Percentiles rank a stretch among this genome's conserved stretches.
Conservation (phyloP, 2,888 invertebrate genomes). For the Cataglyphis altisquamis region DNA sequence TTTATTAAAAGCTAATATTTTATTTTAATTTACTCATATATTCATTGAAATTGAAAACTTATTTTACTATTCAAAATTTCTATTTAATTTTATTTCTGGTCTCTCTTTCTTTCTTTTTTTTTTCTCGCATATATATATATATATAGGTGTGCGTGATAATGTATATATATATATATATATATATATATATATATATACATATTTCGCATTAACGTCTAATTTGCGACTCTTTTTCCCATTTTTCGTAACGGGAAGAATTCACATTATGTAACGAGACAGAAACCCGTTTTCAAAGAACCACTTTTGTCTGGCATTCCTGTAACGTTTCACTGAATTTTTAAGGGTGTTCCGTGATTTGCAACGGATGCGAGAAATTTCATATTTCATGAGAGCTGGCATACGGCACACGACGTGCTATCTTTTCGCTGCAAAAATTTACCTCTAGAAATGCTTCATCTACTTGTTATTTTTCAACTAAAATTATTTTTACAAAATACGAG, state of each 20-base stretch:
- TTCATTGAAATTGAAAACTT: not conserved
- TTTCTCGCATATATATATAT: too few relatives aligned
- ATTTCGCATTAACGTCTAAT: not conserved
- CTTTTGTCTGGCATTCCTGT: constrained; percentile 42
- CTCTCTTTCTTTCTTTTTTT: too few relatives aligned
- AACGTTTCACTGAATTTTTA: constrained; percentile 52
- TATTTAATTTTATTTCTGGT: not conserved
- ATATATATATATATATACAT: too few relatives aligned
- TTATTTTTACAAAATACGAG: constrained; percentile 58
- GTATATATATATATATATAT: too few relatives aligned
- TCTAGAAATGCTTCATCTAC: constrained; percentile 48
- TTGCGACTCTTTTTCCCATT: constrained; percentile 19
- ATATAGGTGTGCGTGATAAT: too few relatives aligned
- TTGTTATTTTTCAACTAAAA: constrained; percentile 26
- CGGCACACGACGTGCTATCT: constrained; percentile 30
- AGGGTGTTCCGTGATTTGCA: constrained; percentile 52
- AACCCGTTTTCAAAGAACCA: constrained; percentile 36
- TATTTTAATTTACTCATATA: not conserved
- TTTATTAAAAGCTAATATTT: not conserved
- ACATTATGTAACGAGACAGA: constrained; percentile 37
- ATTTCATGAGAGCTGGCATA: constrained; percentile 46
- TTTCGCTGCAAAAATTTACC: constrained; percentile 42
- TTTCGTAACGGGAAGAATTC: constrained; percentile 28
- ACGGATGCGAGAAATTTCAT: constrained; percentile 57
- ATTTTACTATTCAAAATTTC: not conserved